Evolutionary conservation across 2,797 vertebrate species (phyloP).

Genomic region (Neosilurus mollespiculum): DNA sequence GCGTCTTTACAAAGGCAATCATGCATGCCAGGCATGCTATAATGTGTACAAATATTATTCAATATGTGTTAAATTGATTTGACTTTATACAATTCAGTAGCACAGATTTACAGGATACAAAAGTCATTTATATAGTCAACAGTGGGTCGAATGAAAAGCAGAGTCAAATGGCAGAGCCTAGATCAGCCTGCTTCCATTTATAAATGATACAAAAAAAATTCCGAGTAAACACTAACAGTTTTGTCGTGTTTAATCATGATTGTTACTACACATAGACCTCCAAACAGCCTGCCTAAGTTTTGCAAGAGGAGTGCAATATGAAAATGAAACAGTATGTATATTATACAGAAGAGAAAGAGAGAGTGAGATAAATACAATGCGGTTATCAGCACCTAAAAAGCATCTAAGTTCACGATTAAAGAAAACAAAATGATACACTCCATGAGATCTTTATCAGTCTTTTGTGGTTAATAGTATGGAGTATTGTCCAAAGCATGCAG

Average conservation of each 20-base stretch:
- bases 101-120: constrained; percentile 27
- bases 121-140: constrained; percentile 15
- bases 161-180: background rate
- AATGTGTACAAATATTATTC: constrained; percentile 42
- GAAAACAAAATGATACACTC: constrained; percentile 6
- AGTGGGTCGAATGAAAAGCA: constrained; percentile 11
- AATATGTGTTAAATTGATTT: constrained; percentile 23
- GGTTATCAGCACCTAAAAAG: constrained; percentile 19
- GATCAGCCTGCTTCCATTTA: constrained; percentile 13
- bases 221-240: constrained; percentile 18
- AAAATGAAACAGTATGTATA: constrained; percentile 21
- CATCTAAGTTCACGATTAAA: constrained; percentile 19
- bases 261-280: constrained; percentile 33
- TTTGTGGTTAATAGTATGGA: background rate
- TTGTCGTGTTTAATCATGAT: constrained; percentile 35
- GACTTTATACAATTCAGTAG: constrained; percentile 29
- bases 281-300: constrained; percentile 16
- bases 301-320: constrained; percentile 34
- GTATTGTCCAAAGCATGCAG: constrained; percentile 38
- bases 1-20: constrained; percentile 42
- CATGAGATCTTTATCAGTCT: constrained; percentile 1
- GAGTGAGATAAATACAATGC: constrained; percentile 19
- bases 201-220: constrained; percentile 2
- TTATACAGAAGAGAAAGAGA: constrained; percentile 19
- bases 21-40: constrained; percentile 50